Percentiles rank a stretch among this genome's conserved stretches.
These are phyloP conservation scores for Mesoligia furuncula DNA, from an alignment of 2,888 invertebrate genomes.

Conservation along the genomic window DNA sequence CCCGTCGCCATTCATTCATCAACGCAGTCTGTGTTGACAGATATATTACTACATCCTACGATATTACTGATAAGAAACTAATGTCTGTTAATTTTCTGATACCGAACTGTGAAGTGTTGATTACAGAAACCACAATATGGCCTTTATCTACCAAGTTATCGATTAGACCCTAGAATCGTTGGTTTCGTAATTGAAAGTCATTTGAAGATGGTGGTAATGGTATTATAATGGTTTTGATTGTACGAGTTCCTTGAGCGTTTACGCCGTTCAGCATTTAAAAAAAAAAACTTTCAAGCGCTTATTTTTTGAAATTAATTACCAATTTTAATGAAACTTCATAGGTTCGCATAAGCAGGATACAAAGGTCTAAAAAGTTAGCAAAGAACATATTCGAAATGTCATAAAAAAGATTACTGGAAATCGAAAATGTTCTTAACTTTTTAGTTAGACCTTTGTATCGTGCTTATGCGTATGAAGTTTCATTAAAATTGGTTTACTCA, in stretches of 20 bases:
- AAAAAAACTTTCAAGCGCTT: too few species aligned
- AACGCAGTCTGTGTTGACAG: constrained; percentile 21
- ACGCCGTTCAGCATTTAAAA: too few species aligned
- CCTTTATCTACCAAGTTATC: constrained; percentile 12
- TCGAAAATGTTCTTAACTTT: too few species aligned
- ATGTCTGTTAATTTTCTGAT: constrained; percentile 38
- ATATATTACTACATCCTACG: constrained; percentile 17
- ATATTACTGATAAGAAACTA: constrained; percentile 39
- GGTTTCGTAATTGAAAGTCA: constrained; percentile 12
- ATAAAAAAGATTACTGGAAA: too few species aligned
- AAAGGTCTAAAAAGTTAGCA: too few species aligned
- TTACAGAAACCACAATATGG: constrained; percentile 27
- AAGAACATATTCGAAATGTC: too few species aligned
- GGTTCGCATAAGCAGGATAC: too few species aligned
- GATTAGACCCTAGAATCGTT: constrained; percentile 6
- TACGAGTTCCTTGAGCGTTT: background rate
- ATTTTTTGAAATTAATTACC: too few species aligned
- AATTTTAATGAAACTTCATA: too few species aligned
- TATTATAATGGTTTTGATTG: background rate
- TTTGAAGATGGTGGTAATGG: constrained; percentile 9
- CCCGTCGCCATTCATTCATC: constrained; percentile 35
- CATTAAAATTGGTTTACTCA: too few species aligned
- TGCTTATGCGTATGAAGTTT: too few species aligned
- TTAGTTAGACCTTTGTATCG: too few species aligned
- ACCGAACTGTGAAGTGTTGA: constrained; percentile 21